Conservation (phyloP, 2,113 vertebrate species). For the Chascanopsetta lugubris region DNA sequence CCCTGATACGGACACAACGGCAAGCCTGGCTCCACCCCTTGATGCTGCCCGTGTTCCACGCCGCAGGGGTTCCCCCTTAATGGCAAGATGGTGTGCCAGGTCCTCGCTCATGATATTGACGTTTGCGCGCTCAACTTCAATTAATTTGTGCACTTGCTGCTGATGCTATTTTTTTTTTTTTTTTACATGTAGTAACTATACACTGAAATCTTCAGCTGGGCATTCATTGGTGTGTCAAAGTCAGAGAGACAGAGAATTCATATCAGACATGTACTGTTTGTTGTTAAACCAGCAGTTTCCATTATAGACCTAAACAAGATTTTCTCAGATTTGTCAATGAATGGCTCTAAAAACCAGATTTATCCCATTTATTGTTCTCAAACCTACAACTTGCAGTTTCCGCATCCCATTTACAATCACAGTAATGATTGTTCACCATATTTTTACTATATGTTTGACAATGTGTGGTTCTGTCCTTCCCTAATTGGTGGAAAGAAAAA, state of each 20-base stretch:
- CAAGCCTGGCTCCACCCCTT: too few relatives aligned
- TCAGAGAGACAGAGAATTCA: conserved; percentile 46
- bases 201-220: conserved; percentile 15
- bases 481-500: conserved; percentile 33
- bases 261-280: conserved; percentile 35
- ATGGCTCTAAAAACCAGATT: too few relatives aligned
- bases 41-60: too few relatives aligned
- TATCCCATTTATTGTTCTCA: neutral
- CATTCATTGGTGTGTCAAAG: conserved; percentile 60
- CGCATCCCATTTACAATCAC: neutral
- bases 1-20: too few relatives aligned
- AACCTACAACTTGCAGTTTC: conserved; percentile 3
- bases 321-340: too few relatives aligned
- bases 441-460: conserved; percentile 20
- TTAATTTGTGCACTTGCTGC: conserved; percentile 8
- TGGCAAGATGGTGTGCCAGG: too few relatives aligned
- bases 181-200: conserved; percentile 28
- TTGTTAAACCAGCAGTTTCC: conserved; percentile 37
- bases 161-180: conserved; percentile 13
- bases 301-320: conserved; percentile 26
- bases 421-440: conserved; percentile 12
- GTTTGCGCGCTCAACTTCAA: conserved; percentile 19
- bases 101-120: too few relatives aligned
- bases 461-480: conserved; percentile 1
- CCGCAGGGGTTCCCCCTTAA: too few relatives aligned